Evolutionary conservation across 2,888 invertebrate species (phyloP).

Genomic region (Autographa gamma): DNA sequence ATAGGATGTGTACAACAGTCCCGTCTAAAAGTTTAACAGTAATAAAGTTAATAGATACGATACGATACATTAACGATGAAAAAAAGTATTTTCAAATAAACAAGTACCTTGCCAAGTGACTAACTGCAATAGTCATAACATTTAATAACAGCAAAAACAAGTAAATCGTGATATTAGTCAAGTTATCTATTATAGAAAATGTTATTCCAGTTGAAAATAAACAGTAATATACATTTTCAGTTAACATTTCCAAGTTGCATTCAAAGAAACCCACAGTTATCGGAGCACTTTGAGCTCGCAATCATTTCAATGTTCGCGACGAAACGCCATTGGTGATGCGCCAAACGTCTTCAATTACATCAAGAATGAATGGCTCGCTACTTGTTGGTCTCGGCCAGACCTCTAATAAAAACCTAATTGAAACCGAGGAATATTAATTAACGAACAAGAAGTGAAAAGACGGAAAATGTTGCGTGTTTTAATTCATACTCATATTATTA

Average conservation of each 20-base stretch:
- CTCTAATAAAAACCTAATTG: slow-evolving; percentile 18
- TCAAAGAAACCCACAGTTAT: slow-evolving; percentile 61
- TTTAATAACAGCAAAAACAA: no score
- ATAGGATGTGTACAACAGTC: no score
- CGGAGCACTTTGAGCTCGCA: slow-evolving; percentile 61
- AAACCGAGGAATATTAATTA: slow-evolving; percentile 44
- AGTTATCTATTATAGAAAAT: no score
- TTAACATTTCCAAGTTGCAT: slow-evolving; percentile 42
- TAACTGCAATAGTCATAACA: not conserved
- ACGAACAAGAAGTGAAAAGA: slow-evolving; percentile 5
- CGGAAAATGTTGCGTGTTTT: not conserved
- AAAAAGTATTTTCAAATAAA: no score
- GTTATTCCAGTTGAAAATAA: not conserved
- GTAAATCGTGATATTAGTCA: no score
- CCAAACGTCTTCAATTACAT: slow-evolving; percentile 66
- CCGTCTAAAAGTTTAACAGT: no score
- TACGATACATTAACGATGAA: no score
- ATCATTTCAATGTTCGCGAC: slow-evolving; percentile 62
- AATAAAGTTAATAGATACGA: no score
- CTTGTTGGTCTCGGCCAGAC: slow-evolving; percentile 52
- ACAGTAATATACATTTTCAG: slow-evolving; percentile 28
- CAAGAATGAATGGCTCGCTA: slow-evolving; percentile 56
- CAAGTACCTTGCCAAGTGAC: no score
- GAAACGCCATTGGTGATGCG: slow-evolving; percentile 45
- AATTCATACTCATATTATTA: no score